phyloP scores from a whole-genome alignment of 2,113 vertebrate species.

The Strix aluco region DNA sequence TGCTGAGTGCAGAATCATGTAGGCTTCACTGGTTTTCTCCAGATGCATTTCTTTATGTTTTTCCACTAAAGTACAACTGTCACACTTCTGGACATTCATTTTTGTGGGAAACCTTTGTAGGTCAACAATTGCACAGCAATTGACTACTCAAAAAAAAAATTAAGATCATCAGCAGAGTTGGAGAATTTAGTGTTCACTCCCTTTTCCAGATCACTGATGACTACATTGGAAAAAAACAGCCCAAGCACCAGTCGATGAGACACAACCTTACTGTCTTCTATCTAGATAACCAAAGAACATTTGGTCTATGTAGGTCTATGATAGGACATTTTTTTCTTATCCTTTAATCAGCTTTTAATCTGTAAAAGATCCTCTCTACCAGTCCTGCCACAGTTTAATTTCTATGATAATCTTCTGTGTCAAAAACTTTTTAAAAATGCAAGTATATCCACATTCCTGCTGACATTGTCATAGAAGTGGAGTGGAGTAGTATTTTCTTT shows the following conservation, averaged over 20 bases:
- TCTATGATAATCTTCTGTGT: not conserved
- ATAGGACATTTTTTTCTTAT: not conserved
- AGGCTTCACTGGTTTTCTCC: not conserved
- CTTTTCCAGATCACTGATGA: not conserved
- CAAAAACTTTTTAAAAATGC: not conserved
- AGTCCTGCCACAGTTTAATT: not conserved
- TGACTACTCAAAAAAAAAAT: not conserved
- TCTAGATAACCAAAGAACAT: not conserved
- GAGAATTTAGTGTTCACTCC: not conserved
- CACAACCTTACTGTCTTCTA: not conserved
- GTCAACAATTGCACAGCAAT: not conserved
- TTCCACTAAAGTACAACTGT: not conserved
- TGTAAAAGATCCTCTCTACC: not conserved
- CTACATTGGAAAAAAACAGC: not conserved
- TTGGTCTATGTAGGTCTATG: not conserved
- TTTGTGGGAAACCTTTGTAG: not conserved
- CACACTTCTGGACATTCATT: not conserved
- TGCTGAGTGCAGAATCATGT: not conserved
- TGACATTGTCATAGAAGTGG: not conserved
- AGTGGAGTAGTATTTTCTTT: not conserved
- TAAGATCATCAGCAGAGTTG: not conserved
- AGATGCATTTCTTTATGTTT: not conserved
- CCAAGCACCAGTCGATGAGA: fast-evolving
- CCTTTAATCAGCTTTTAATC: not conserved
- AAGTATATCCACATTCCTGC: not conserved